Percentiles rank a stretch among this genome's conserved stretches.
Conservation (phyloP, 2,113 vertebrate genomes). For the Trinectes maculatus region DNA sequence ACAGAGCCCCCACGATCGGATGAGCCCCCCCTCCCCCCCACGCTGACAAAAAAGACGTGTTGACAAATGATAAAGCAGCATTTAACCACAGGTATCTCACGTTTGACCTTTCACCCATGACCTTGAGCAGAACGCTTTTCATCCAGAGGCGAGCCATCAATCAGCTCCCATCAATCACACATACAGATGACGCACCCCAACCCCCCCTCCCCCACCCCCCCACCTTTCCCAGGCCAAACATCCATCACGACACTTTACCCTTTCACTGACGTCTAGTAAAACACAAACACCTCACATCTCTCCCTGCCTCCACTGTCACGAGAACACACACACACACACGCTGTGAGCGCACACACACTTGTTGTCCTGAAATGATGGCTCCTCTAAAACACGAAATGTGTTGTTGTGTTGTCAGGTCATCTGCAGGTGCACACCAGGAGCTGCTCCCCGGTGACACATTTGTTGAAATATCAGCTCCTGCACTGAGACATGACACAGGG, state of each 20-base stretch:
- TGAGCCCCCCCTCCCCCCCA: not conserved
- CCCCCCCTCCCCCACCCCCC: slow-evolving; percentile 37
- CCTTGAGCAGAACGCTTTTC: slow-evolving; percentile 65
- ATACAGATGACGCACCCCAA: slow-evolving; percentile 41
- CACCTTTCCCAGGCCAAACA: slow-evolving; percentile 56
- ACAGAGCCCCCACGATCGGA: slow-evolving; percentile 40
- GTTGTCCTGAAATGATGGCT: slow-evolving; percentile 36
- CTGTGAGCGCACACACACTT: slow-evolving; percentile 21
- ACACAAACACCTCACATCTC: slow-evolving; percentile 66
- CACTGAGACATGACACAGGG: slow-evolving; percentile 49
- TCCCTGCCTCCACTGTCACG: slow-evolving; percentile 19
- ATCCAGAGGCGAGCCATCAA: slow-evolving; percentile 64
- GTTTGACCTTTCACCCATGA: slow-evolving; percentile 75
- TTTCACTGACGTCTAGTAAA: slow-evolving; percentile 73
- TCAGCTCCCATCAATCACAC: slow-evolving; percentile 73
- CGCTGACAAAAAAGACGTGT: slow-evolving; percentile 26
- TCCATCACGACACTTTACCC: slow-evolving; percentile 69
- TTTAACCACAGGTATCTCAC: slow-evolving; percentile 69
- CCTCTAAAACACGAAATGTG: slow-evolving; percentile 36
- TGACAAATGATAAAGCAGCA: slow-evolving; percentile 68
- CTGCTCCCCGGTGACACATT: slow-evolving; percentile 58
- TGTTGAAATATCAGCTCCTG: slow-evolving; percentile 60
- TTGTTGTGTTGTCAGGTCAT: slow-evolving; percentile 60
- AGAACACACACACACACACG: slow-evolving; percentile 16
- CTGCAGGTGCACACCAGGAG: slow-evolving; percentile 51